Conservation (phyloP, 1,140 invertebrate species). For the Linepithema humile region DNA sequence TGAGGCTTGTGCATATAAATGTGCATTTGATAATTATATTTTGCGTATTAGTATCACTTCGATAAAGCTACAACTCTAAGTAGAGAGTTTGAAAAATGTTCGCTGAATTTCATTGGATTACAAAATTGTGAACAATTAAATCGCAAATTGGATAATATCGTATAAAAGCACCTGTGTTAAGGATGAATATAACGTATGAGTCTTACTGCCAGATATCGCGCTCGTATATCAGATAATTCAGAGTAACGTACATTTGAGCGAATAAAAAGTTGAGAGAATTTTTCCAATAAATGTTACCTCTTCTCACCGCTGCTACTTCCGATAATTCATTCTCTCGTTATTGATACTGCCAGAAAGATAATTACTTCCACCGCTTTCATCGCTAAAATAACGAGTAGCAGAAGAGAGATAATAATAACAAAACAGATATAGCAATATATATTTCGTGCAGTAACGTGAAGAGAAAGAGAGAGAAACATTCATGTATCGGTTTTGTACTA, state of each 20-base stretch:
- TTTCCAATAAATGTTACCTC: slow-evolving; percentile 42
- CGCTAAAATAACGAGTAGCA: slow-evolving; percentile 10
- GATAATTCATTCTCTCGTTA: slow-evolving; percentile 41
- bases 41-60: no score
- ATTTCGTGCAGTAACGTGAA: background rate
- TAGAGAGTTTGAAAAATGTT: no score
- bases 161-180: background rate
- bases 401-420: slow-evolving; percentile 24
- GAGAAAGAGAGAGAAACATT: no score
- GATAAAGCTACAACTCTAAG: no score
- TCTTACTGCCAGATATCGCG: background rate
- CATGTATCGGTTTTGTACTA: background rate
- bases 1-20: no score
- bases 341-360: slow-evolving; percentile 39
- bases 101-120: no score
- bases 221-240: slow-evolving; percentile 39
- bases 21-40: no score
- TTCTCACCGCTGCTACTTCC: slow-evolving; percentile 2
- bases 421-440: background rate
- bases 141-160: background rate
- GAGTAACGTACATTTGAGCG: background rate
- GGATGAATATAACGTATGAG: background rate
- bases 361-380: slow-evolving; percentile 15
- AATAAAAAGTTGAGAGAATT: slow-evolving; percentile 34
- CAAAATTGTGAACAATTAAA: background rate